Percentiles rank a stretch among this genome's conserved stretches.
These are phyloP conservation scores for Drosophila repletoides DNA, from an alignment of 1,140 invertebrate species.

Conservation along the genomic window DNA sequence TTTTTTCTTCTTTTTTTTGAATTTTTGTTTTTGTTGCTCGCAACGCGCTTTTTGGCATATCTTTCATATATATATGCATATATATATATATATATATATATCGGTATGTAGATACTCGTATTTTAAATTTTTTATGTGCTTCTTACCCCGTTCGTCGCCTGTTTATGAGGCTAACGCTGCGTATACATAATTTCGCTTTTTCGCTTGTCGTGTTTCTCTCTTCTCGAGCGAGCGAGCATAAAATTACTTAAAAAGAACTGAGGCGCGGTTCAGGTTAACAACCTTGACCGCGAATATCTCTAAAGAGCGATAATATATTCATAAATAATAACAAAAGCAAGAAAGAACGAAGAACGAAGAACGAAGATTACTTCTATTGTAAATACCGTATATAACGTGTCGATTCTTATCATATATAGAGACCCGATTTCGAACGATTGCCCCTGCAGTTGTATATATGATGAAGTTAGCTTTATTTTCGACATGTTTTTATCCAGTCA, in stretches of 20 bases:
- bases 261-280: constrained; percentile 61
- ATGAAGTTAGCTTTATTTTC: too few species aligned
- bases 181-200: constrained; percentile 63
- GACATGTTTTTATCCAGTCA: too few species aligned
- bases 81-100: constrained; percentile 2
- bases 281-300: constrained; percentile 73
- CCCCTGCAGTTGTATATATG: too few species aligned
- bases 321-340: constrained; percentile 20
- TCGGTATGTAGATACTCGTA: too few species aligned
- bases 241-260: constrained; percentile 47
- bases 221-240: constrained; percentile 30
- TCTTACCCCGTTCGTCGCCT: not conserved
- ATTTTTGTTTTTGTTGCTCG: too few species aligned
- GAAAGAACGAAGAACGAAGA: not conserved
- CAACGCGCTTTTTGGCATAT: too few species aligned
- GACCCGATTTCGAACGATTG: too few species aligned
- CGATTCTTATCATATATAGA: too few species aligned
- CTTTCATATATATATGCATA: not conserved
- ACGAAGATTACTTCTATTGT: too few species aligned
- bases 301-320: constrained; percentile 15
- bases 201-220: too few species aligned
- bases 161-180: constrained; percentile 24
- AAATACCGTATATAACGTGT: too few species aligned
- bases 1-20: constrained; percentile 25
- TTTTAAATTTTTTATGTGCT: constrained; percentile 36